phyloP scores from a whole-genome alignment of 2,888 invertebrate genomes.

The Tenthredo distinguenda region DNA sequence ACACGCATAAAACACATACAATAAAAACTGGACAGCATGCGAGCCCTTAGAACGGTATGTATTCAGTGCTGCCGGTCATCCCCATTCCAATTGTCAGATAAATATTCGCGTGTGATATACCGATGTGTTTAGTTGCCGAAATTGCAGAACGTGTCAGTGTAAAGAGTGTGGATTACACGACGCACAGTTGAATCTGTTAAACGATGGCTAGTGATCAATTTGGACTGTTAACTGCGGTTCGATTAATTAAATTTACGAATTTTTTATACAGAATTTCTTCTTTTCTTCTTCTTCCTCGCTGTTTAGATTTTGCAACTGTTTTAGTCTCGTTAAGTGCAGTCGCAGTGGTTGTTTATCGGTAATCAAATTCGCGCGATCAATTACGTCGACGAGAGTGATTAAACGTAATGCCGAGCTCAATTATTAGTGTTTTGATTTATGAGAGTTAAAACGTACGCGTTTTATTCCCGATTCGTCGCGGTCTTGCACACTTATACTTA shows the following conservation, averaged over 20 bases:
- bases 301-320: background rate
- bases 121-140: background rate
- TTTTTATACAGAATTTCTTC: background rate
- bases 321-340: background rate
- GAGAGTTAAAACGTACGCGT: background rate
- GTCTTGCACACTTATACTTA: slow-evolving; percentile 25
- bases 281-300: background rate
- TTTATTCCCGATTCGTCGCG: slow-evolving; percentile 35
- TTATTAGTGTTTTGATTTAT: background rate
- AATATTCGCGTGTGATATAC: slow-evolving; percentile 32
- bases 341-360: background rate
- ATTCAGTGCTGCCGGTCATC: slow-evolving; percentile 57
- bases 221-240: background rate
- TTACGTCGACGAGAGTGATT: background rate
- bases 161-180: slow-evolving; percentile 38
- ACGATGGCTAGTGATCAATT: background rate
- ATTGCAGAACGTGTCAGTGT: background rate
- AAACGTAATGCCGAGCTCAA: background rate
- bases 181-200: background rate
- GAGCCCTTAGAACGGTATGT: slow-evolving; percentile 74
- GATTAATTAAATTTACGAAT: background rate
- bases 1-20: slow-evolving; percentile 62
- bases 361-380: background rate
- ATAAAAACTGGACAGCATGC: slow-evolving; percentile 67
- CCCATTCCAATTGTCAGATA: slow-evolving; percentile 38